These are phyloP conservation scores for Apostichopus japonicus DNA, from an alignment of 35 echinoderm and acorn worm species.

Conservation along the genomic window DNA sequence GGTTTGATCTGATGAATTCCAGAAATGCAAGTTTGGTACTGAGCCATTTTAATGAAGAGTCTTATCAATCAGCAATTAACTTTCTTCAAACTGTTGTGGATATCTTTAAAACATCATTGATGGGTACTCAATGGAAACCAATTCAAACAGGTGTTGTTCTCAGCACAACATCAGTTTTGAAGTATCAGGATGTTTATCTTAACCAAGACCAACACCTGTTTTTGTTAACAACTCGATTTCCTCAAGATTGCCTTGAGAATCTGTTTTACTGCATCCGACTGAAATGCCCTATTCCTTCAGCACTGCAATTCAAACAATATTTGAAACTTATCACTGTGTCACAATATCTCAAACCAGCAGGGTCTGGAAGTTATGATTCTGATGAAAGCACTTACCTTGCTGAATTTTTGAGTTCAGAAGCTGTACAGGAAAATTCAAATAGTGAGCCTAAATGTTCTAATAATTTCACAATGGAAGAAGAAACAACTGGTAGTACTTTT, in stretches of 20 bases:
- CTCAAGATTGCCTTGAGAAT: background rate
- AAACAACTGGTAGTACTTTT: background rate
- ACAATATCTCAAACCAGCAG: conserved; percentile 1
- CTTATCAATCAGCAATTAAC: background rate
- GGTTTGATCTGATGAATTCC: conserved; percentile 25
- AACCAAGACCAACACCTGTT: background rate
- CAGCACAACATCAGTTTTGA: background rate
- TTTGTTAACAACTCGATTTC: background rate
- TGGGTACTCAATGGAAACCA: background rate
- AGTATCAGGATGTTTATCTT: background rate
- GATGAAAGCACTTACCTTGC: conserved; percentile 24
- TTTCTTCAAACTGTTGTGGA: background rate
- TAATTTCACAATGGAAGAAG: background rate
- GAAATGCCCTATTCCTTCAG: background rate
- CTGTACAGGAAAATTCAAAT: background rate
- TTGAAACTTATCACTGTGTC: conserved; percentile 13
- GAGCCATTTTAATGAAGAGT: background rate
- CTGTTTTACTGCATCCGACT: background rate
- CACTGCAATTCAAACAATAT: background rate
- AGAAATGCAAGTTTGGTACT: conserved; percentile 6
- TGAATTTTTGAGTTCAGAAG: background rate
- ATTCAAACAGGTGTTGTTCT: background rate
- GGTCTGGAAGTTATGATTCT: conserved; percentile 22
- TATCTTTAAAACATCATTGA: background rate
- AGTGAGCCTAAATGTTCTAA: background rate